Evolutionary conservation across 2,113 vertebrate species (phyloP).

Genomic region (Coryphaenoides rupestris): DNA sequence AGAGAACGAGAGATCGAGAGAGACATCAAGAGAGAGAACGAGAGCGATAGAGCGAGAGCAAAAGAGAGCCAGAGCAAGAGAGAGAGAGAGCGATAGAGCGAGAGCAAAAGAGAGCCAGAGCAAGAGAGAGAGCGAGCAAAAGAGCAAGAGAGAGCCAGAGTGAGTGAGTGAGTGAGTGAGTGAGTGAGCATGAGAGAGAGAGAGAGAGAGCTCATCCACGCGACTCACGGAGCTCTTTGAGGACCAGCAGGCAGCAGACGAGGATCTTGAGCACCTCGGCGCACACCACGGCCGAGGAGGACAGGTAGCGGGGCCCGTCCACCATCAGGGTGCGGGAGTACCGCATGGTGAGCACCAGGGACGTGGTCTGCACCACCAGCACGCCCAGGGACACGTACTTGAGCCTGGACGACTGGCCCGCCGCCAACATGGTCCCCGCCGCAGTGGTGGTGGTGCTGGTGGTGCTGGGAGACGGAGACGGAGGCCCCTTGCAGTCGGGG

Average conservation of each 20-base stretch:
- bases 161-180: too few species aligned
- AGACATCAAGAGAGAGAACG: too few species aligned
- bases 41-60: too few species aligned
- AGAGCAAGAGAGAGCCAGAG: too few species aligned
- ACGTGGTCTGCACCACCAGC: constrained; percentile 95
- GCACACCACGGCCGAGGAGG: constrained; percentile 91
- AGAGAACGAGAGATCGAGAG: too few species aligned
- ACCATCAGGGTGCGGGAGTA: constrained; percentile 91
- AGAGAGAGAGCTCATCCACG: too few species aligned
- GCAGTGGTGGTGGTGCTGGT: too few species aligned
- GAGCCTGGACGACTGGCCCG: constrained; percentile 63
- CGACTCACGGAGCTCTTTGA: constrained; percentile 87
- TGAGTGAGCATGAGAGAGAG: too few species aligned
- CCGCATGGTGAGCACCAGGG: constrained; percentile 94
- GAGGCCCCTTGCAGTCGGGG: not conserved
- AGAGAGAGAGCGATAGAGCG: too few species aligned
- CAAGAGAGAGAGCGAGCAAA: too few species aligned
- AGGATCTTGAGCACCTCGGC: constrained; percentile 92
- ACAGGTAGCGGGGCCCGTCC: constrained; percentile 89
- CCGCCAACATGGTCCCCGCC: constrained; percentile 9
- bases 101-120: too few species aligned
- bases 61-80: too few species aligned
- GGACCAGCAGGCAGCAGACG: constrained; percentile 83
- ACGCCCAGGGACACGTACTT: constrained; percentile 93
- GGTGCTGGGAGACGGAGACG: not conserved